Conservation (phyloP, 2,113 vertebrate species). For the Peromyscus polionotus region DNA sequence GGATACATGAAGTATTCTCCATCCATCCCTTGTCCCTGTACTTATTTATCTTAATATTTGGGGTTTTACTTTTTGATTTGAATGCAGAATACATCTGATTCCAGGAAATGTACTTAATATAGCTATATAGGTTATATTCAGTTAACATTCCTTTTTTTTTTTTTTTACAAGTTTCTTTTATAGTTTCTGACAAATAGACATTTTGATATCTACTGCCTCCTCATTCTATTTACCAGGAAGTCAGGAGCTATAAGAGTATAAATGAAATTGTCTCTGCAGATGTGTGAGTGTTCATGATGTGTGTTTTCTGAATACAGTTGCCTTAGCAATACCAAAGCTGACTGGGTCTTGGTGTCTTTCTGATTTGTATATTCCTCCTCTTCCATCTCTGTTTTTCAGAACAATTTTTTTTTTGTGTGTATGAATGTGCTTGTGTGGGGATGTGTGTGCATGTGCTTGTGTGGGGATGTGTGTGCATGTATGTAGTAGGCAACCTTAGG, state of each 20-base stretch:
- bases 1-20: neutral
- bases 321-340: constrained; percentile 1
- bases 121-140: neutral
- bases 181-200: constrained; percentile 19
- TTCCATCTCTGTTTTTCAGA: neutral
- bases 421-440: neutral
- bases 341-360: neutral
- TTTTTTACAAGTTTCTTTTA: constrained; percentile 43
- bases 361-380: neutral
- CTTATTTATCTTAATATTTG: constrained; percentile 48
- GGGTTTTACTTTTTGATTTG: neutral
- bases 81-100: neutral
- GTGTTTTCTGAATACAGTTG: neutral
- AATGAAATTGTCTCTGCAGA: neutral
- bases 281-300: neutral
- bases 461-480: too few relatives aligned
- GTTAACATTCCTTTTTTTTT: neutral
- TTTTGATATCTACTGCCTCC: constrained; percentile 36
- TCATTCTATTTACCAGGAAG: constrained; percentile 35
- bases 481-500: neutral
- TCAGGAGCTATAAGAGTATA: neutral
- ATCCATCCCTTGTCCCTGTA: neutral
- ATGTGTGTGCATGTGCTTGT: neutral
- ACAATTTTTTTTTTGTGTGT: neutral
- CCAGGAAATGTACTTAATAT: neutral